Conservation (phyloP, 2,888 invertebrate species). For the Trichogramma dendrolimi region DNA sequence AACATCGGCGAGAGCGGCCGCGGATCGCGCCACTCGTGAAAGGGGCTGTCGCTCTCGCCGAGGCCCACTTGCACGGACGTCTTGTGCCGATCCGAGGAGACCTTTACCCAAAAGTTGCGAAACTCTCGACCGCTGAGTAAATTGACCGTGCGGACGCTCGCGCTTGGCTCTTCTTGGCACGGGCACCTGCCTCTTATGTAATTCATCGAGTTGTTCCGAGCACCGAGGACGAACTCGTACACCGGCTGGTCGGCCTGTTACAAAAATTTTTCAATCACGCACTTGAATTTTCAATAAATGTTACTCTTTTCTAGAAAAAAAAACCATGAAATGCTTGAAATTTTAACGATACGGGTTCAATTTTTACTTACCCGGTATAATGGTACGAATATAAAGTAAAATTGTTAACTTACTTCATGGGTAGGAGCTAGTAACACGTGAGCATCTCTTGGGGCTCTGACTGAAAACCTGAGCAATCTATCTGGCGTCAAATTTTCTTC, state of each 20-base stretch:
- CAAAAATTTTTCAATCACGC: too few species aligned
- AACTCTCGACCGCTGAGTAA: constrained; percentile 24
- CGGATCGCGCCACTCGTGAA: constrained; percentile 30
- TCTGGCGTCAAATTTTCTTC: constrained; percentile 26
- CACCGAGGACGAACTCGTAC: constrained; percentile 28
- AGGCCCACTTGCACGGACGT: constrained; percentile 27
- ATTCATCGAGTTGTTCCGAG: constrained; percentile 26
- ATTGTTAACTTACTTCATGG: constrained; percentile 25
- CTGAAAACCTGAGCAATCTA: constrained; percentile 21
- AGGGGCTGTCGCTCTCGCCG: constrained; percentile 24
- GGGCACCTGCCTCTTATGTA: constrained; percentile 29
- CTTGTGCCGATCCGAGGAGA: constrained; percentile 19
- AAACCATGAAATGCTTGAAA: too few species aligned
- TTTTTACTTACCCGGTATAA: too few species aligned
- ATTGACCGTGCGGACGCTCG: constrained; percentile 23
- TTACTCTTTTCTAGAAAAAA: too few species aligned
- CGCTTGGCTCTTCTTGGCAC: constrained; percentile 28
- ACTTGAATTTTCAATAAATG: too few species aligned
- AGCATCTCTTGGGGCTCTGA: constrained; percentile 25
- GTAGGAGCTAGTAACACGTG: constrained; percentile 28
- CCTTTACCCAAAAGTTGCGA: constrained; percentile 26
- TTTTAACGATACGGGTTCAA: too few species aligned
- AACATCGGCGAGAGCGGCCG: constrained; percentile 26
- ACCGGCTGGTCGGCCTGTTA: constrained; percentile 26
- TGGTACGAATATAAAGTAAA: background rate